phyloP scores from a whole-genome alignment of 2,113 vertebrate genomes.

The Oostethus manadensis region DNA sequence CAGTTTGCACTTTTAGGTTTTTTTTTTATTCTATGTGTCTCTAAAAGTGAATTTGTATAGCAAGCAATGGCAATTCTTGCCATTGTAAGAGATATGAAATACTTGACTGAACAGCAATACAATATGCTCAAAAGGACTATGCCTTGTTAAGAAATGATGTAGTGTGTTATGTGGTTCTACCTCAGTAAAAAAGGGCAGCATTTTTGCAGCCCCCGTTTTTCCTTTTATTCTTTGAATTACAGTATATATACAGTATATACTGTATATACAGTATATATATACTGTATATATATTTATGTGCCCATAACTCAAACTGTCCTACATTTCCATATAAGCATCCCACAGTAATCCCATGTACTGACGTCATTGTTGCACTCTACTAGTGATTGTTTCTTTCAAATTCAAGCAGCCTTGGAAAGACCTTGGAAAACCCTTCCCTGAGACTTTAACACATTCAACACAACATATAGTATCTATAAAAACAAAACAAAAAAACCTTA shows the following conservation, averaged over 20 bases:
- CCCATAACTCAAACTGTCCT: not conserved
- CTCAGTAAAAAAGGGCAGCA: not conserved
- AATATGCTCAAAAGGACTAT: not conserved
- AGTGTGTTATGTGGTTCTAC: no score
- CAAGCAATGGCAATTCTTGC: constrained; percentile 37
- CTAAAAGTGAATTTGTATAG: constrained; percentile 38
- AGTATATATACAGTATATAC: not conserved
- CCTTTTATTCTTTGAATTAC: not conserved
- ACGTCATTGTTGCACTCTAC: no score
- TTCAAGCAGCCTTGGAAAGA: no score
- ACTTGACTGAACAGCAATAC: constrained; percentile 24
- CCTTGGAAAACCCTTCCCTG: no score
- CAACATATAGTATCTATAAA: no score
- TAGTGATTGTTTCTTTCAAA: no score
- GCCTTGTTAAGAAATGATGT: no score
- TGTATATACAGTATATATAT: not conserved
- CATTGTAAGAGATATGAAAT: constrained; percentile 4
- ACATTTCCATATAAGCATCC: no score
- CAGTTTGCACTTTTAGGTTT: constrained; percentile 40
- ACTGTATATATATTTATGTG: not conserved
- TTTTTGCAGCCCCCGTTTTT: no score
- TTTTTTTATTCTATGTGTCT: constrained; percentile 4
- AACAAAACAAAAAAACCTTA: no score
- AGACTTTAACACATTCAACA: no score
- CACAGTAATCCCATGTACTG: no score